phyloP scores from a whole-genome alignment of 2,113 vertebrate species.

The Lepus timidus region DNA sequence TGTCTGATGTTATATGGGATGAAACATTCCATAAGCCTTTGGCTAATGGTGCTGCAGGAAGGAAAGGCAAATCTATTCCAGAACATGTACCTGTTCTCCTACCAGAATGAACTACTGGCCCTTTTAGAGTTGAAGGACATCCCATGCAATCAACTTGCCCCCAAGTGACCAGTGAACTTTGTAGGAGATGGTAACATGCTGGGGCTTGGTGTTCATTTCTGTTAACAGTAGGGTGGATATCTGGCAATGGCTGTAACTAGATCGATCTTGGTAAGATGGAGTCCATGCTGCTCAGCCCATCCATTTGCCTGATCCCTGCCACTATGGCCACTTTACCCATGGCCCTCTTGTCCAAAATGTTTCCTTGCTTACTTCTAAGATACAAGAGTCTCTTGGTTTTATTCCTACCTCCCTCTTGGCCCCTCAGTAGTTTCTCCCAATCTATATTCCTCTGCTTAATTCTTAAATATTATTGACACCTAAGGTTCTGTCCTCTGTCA shows the following conservation, averaged over 20 bases:
- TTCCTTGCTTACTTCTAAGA: background rate
- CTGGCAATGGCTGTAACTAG: background rate
- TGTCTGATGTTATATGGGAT: background rate
- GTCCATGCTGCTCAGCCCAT: background rate
- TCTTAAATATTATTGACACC: background rate
- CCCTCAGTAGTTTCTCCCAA: background rate
- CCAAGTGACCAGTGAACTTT: background rate
- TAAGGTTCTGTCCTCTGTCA: background rate
- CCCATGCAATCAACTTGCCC: background rate
- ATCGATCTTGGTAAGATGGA: background rate
- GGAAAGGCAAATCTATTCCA: background rate
- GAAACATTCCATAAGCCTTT: conserved; percentile 23
- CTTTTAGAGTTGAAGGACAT: background rate
- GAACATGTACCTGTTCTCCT: background rate
- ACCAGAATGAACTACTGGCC: background rate
- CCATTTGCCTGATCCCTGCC: background rate
- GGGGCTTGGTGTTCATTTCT: background rate
- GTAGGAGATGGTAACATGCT: background rate
- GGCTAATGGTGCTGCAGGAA: background rate
- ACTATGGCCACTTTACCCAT: background rate
- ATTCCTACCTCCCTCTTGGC: background rate
- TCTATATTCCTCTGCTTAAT: background rate
- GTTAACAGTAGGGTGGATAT: background rate
- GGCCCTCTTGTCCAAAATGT: background rate
- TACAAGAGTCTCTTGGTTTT: background rate